These are phyloP conservation scores for Morone chrysops DNA, from an alignment of 2,113 vertebrate genomes.

Conservation along the genomic window DNA sequence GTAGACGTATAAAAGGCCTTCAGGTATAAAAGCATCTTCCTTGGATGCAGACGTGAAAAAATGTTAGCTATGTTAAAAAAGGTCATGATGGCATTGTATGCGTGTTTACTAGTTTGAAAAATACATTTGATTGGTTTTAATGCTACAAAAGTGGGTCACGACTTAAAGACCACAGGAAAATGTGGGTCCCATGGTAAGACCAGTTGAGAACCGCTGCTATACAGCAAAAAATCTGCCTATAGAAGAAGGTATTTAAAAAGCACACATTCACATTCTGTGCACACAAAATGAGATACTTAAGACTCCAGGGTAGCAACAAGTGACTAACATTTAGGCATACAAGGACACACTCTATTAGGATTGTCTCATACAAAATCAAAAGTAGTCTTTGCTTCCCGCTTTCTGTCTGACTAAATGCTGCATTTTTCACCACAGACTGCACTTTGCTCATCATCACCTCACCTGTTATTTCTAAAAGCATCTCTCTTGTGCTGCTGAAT, in stretches of 20 bases:
- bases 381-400: background rate
- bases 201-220: no score
- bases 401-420: conserved; percentile 22
- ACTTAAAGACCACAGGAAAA: no score
- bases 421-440: conserved; percentile 1
- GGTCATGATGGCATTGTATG: no score
- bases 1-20: no score
- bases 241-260: background rate
- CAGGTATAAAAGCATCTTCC: no score
- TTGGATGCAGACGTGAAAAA: no score
- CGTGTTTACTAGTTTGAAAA: no score
- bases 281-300: conserved; percentile 35
- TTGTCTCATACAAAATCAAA: conserved; percentile 28
- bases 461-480: conserved; percentile 45
- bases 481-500: background rate
- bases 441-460: conserved; percentile 32
- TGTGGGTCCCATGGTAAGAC: no score
- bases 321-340: conserved; percentile 15
- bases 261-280: background rate
- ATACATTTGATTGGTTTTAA: no score
- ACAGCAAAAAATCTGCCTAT: background rate
- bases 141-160: no score
- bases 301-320: background rate
- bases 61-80: no score
- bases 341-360: conserved; percentile 41